Evolutionary conservation across 2,888 invertebrate genomes (phyloP), one percentile per base, ranked within the genome.

Genomic region (Hirtodrosophila duncani): DNA sequence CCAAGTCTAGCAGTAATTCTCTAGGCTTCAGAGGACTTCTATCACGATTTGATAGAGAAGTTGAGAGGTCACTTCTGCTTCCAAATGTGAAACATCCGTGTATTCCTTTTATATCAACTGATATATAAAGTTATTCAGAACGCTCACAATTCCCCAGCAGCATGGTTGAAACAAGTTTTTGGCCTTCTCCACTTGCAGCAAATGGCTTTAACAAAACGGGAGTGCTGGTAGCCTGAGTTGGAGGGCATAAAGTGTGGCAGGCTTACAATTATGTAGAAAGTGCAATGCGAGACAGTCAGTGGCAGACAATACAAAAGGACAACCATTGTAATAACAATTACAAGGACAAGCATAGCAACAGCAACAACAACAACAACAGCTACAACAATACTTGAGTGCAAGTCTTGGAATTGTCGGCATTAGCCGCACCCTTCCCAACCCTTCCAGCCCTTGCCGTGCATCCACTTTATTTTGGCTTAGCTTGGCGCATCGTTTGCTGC

Each of bases 311-410:
- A 58, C 69, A 55, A 60, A 59, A 60, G 59, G 63, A 78, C 74
- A 72, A 57, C 66, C 55, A 75, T 63, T 81, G 69, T 67, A 68
- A 81, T 75, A 78, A 81, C 78, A 72, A 75, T 78, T 78, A 80
- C 74, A 69, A 62, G 42, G 59, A 59, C 63, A 79, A 48, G 17
- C 30, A 34, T 31, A 18, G 24, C 27, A 61, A 33, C 42, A 53
- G 29, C 20, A 51, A 7, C 27, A 41, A 26, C 24, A 34, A 16
- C 24, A 58, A 42, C 18, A 46, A 6, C 24, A 37, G 7, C 18
- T 17, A n/a, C 26, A 44, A 34, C 18, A 3, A 10, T 10, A 31
- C 14, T 26, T 17, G 8, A 36, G 9, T 24, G 16, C 21, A 23
- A 27, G 18, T 18, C 21, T 16, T 8, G 13, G 18, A 39, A 17